Conservation (phyloP, 2,888 invertebrate species). For the Muschampia plurimacula region DNA sequence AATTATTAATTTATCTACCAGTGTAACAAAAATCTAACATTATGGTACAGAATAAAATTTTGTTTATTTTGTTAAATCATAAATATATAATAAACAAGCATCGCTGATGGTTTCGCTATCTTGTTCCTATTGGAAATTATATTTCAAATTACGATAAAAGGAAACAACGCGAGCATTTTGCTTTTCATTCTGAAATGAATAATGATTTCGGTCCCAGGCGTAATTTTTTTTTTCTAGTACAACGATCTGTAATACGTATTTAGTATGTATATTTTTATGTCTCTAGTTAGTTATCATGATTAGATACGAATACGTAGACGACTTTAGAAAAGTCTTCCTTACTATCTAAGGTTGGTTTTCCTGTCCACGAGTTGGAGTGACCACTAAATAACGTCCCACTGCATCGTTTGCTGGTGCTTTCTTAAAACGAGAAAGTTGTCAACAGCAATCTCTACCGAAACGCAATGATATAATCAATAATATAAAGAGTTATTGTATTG, state of each 20-base stretch:
- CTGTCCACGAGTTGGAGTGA: too few species aligned
- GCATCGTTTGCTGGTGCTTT: too few species aligned
- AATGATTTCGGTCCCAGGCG: constrained; percentile 60
- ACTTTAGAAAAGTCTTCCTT: too few species aligned
- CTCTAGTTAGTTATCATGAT: constrained; percentile 26
- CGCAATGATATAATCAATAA: too few species aligned
- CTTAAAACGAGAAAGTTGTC: too few species aligned
- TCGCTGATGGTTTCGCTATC: constrained; percentile 34
- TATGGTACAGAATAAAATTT: constrained; percentile 3
- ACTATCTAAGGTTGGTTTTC: too few species aligned
- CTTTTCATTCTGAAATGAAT: constrained; percentile 58
- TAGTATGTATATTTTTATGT: too few species aligned
- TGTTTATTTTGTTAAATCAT: constrained; percentile 26
- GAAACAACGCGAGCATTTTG: constrained; percentile 58
- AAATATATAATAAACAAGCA: constrained; percentile 31
- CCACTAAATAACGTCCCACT: too few species aligned
- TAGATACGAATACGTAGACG: too few species aligned
- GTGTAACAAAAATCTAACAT: constrained; percentile 7
- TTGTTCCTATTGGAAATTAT: constrained; percentile 53
- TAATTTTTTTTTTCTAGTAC: constrained; percentile 30
- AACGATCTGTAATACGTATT: not conserved
- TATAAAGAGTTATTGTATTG: too few species aligned
- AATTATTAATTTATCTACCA: not conserved
- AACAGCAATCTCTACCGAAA: too few species aligned
- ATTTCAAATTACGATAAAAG: constrained; percentile 53